Evolutionary conservation across 1,140 invertebrate species (phyloP), one percentile per base, ranked within the genome.

Genomic region (Zaprionus capensis): DNA sequence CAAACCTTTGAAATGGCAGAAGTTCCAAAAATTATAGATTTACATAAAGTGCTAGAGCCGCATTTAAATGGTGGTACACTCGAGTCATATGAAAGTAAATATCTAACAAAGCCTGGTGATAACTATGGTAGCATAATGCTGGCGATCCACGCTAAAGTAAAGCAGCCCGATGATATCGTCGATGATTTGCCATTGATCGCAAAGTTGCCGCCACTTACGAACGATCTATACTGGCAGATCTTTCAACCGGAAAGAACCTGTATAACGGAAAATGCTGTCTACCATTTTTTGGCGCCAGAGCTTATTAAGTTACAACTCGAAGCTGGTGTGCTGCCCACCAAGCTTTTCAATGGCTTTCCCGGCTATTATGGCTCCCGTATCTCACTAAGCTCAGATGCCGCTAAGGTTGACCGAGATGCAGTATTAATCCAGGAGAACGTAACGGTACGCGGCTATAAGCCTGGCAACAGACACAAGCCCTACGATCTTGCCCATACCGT

Each of bases 41-140:
- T 92, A 7, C 12, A 73, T 4, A 71, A 81, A 68, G 74, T 92
- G n/a, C 56, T 92, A 38, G 78, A 90, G 17, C 84, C 86, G 14
- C 65, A 84, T 51, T 64, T 92, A 28, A 59, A 77, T 4, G 91
- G 84, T n/a, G 76, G 38, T 4, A 78, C 66, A 6, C 9, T 92
- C 0, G 71, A 78, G 2, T 76, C 84, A 0, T 92, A 92, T 20
- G 51, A 55, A 17, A 82, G 78, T 55, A 36, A 69, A 12, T 92
- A 88, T 58, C 65, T 95, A 15, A 95, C 94, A 6, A 93, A 93
- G 53, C 93, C 93, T 0, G 95, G 95, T 1, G 95, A 95, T 75
- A 95, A 95, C 90, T 95, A 95, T 74, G 94, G 94, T 5, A 95
- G 95, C 85, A 78, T 93, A 0, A 94, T 95, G 71, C 75, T 94